Evolutionary conservation across 2,113 vertebrate species (phyloP), one percentile per base, ranked within the genome.

Genomic region (Calyptomena viridis): DNA sequence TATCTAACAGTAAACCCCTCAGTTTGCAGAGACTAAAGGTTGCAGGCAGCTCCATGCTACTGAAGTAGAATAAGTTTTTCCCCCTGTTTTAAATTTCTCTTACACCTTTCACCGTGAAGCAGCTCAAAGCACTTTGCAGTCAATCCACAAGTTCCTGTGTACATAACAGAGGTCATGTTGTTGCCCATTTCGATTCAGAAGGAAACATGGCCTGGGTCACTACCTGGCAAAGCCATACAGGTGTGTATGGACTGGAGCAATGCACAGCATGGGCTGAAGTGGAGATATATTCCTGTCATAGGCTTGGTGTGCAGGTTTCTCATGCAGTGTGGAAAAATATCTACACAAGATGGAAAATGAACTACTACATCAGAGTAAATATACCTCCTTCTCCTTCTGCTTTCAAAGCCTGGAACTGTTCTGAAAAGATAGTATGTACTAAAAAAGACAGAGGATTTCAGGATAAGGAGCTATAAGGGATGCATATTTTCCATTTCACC

Each of bases 91-190:
- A 35, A 44, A 44, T 64, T 64, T 75, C 37, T 72, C 8, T 73
- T 76, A 33, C 4, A 30, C 10, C 22, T 87, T 87, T 35, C 55
- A 50, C 40, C 14, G 14, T 22, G 22, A 81, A 89, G 53, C n/a
- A 87, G 28, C 63, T 63, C 2, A 4, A 63, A 59, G 35, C 20
- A 55, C 22, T 81, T 80, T 49, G 25, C 64, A 87, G 59, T 5
- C 47, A 39, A 23, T 25, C 39, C 53, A 35, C 15, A 49, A 24
- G 33, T 49, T 56, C 44, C 11, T 7, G 12, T 35, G 20, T 28
- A 15, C 8, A 3, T 67, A 46, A 47, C 0, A 30, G 50, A 71
- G 50, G 37, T 66, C 60, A 66, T 0, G 1, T 7, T 2, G 46
- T 9, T 27, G n/a, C 25, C 50, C 21, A 1, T 49, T 53, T 73